Percentiles rank a stretch among this genome's conserved stretches.
Conservation (phyloP, 2,113 vertebrate genomes). For the Enhydra lutris region DNA sequence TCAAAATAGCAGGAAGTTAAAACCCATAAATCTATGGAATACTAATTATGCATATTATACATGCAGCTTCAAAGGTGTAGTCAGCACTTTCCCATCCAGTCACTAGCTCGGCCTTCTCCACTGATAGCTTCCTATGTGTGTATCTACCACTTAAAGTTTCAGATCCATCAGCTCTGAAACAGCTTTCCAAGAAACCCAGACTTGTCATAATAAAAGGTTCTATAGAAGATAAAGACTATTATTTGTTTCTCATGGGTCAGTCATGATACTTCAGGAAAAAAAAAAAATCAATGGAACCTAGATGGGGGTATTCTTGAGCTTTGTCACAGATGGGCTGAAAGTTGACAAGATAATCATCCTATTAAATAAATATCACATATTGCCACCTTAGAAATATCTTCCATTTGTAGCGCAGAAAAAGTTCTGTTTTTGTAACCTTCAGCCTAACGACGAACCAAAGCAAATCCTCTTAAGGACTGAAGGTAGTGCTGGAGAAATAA, state of each 20-base stretch:
- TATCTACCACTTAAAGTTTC: neutral
- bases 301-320: neutral
- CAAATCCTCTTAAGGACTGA: neutral
- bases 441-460: neutral
- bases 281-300: neutral
- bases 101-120: neutral
- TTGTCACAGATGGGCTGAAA: neutral
- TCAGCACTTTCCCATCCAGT: neutral
- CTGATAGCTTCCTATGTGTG: neutral
- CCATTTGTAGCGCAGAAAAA: neutral
- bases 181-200: slow-evolving; percentile 7
- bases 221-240: neutral
- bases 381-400: slow-evolving; percentile 25
- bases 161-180: neutral
- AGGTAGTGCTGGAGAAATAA: neutral
- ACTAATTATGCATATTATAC: neutral
- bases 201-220: neutral
- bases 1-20: slow-evolving; percentile 10
- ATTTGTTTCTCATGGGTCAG: neutral
- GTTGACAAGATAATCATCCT: neutral
- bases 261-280: neutral
- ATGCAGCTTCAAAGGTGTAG: neutral
- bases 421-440: slow-evolving; percentile 1
- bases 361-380: neutral
- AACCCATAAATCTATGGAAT: neutral